Evolutionary conservation across 2,113 vertebrate species (phyloP), one percentile per base, ranked within the genome.

Genomic region (Mormyrus lacerda): DNA sequence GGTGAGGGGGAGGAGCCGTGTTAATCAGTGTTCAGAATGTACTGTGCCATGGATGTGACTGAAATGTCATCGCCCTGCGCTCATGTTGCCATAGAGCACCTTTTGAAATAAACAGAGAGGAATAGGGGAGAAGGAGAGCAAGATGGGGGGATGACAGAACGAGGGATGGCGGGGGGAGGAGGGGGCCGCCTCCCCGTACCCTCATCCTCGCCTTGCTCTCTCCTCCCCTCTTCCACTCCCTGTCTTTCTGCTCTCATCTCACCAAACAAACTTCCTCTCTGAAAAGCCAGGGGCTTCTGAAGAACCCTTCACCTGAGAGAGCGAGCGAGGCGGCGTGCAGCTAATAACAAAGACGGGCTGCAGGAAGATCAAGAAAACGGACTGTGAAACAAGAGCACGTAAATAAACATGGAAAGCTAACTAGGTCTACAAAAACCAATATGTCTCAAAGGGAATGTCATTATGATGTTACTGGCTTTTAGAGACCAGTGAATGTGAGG

Each of bases 21-120:
- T 89, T 89, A 79, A 89, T 89, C 88, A 55, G 88, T 44, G 88
- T 89, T 82, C 88, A 83, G 88, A 82, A 85, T 89, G 76, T 85
- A 45, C 88, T 27, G 51, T 89, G 76, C 88, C 51, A 55, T 27
- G 15, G 88, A 85, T 61, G 79, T 85, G 79, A 83, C 88, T 85
- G 79, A 89, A 89, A 89, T 89, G 88, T 85, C 88, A 89, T 85
- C 79, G 55, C 61, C 51, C 53, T 84, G 79, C 88, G 85, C 88
- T 89, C 76, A 53, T 89, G 88, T 89, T 61, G 44, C 88, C 88
- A 61, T 85, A 85, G 76, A 84, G 79, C 88, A 89, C 88, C 79
- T 89, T 89, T 85, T 84, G 79, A 89, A 84, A 61, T 61, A 51
- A 61, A 51, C 19, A 24, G 53, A 84, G 88, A 45, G 88, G 45